Evolutionary conservation across 2,113 vertebrate genomes (phyloP), one percentile per base, ranked within the genome.

Genomic region (Dipodomys ordii): DNA sequence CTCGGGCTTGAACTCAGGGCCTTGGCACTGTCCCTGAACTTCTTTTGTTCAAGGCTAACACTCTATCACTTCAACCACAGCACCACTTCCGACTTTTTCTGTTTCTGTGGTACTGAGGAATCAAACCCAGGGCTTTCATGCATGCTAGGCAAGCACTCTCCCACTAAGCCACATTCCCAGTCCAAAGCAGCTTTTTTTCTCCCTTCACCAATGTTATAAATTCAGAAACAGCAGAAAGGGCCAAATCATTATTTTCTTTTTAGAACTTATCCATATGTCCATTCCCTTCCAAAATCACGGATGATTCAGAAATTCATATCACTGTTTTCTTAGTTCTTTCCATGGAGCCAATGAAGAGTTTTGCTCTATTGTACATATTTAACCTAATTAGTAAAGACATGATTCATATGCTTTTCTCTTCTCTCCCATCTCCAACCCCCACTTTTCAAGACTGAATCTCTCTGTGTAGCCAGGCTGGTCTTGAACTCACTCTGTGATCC

Each of bases 151-250:
- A 39, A 39, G 39, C 39, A 39, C 39, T 39, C 39, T 39, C 5
- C 39, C 39, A 6, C 39, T 6, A 5, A 13, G 49, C 49, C 49
- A 53, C 49, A 53, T 13, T 53, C 49, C 49, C 49, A 9, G 12
- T 13, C 49, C 49, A 9, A 9, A 2, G 16, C 62, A 62, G 20
- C 60, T 68, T 22, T 11, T 62, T 76, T 68, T 44, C 1, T 5
- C 39, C 39, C 18, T 30, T 12, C 3, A 6, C 8, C 80, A 92
- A 60, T 46, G 44, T 73, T 81, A 83, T 83, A 23, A 94, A 96
- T 93, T 94, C 68, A 87, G 71, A 95, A 86, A 69, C 30, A 95
- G 65, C 23, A 94, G 80, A 90, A 93, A 93, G 28, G 25, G 30
- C 4, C 73, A 94, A 81, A 88, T 87, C 46, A 83, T 30, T 83